phyloP scores from a whole-genome alignment of 2,113 vertebrate genomes.

The Elephas maximus region DNA sequence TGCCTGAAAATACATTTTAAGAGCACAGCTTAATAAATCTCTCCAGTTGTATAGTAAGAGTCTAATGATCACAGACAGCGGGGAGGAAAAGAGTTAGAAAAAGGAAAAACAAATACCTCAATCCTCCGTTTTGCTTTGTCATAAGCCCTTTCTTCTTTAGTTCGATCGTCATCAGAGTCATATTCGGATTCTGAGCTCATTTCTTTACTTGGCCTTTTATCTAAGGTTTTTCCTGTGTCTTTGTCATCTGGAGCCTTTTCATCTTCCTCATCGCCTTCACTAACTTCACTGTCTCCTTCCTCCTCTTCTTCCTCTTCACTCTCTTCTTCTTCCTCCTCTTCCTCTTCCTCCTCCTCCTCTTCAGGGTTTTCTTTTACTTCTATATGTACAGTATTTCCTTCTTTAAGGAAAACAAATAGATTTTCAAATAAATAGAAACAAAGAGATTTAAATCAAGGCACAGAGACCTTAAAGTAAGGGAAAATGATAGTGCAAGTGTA shows the following conservation, averaged over 20 bases:
- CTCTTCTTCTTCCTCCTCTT: conserved; percentile 87
- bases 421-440: conserved; percentile 66
- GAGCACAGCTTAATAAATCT: not conserved
- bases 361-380: conserved; percentile 94
- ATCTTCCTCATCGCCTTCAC: conserved; percentile 93
- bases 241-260: conserved; percentile 90
- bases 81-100: not conserved
- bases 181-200: conserved; percentile 94
- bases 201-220: conserved; percentile 90
- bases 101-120: conserved; percentile 90
- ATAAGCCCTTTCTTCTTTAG: conserved; percentile 96
- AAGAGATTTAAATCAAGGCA: conserved; percentile 36
- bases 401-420: conserved; percentile 83
- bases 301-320: conserved; percentile 90
- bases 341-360: conserved; percentile 86
- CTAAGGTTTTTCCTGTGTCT: conserved; percentile 85
- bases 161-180: conserved; percentile 95
- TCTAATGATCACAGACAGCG: not conserved
- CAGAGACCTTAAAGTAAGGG: not conserved
- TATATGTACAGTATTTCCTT: conserved; percentile 96
- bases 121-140: conserved; percentile 97
- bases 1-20: not conserved
- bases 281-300: conserved; percentile 90
- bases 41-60: not conserved
- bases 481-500: not conserved